phyloP scores from a whole-genome alignment of 2,888 invertebrate genomes.

The Odontothrips loti region DNA sequence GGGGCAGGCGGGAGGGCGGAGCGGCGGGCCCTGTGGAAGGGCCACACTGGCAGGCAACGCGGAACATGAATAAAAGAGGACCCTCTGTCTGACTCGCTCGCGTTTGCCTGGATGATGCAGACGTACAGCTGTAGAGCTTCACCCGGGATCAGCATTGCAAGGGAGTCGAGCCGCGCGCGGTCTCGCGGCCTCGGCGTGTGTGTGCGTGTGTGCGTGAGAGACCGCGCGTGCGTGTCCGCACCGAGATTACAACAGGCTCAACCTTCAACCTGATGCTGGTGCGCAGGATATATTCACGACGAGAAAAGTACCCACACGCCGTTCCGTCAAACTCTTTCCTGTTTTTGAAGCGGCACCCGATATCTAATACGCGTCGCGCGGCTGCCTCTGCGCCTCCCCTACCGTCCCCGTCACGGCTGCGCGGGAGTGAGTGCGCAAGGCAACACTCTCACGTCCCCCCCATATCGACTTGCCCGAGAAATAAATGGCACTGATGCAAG shows the following conservation, averaged over 20 bases:
- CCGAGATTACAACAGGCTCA: not conserved
- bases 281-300: too few species aligned
- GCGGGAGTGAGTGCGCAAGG: not conserved
- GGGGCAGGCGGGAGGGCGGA: too few species aligned
- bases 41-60: not conserved
- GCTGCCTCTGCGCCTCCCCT: too few species aligned
- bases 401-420: not conserved
- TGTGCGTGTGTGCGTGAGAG: not conserved
- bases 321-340: too few species aligned
- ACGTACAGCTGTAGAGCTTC: not conserved
- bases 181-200: not conserved
- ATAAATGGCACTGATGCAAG: constrained; percentile 14
- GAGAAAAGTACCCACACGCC: too few species aligned
- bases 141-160: not conserved
- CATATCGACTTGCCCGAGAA: not conserved
- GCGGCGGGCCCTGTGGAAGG: not conserved
- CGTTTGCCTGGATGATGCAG: not conserved
- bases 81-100: not conserved
- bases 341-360: too few species aligned
- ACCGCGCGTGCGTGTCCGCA: not conserved
- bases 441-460: not conserved
- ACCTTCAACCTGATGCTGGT: too few species aligned
- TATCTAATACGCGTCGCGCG: not conserved
- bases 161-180: too few species aligned
- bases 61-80: constrained; percentile 4